Percentiles rank a stretch among this genome's conserved stretches.
Conservation (phyloP, 2,113 vertebrate genomes). For the Melozone crissalis region DNA sequence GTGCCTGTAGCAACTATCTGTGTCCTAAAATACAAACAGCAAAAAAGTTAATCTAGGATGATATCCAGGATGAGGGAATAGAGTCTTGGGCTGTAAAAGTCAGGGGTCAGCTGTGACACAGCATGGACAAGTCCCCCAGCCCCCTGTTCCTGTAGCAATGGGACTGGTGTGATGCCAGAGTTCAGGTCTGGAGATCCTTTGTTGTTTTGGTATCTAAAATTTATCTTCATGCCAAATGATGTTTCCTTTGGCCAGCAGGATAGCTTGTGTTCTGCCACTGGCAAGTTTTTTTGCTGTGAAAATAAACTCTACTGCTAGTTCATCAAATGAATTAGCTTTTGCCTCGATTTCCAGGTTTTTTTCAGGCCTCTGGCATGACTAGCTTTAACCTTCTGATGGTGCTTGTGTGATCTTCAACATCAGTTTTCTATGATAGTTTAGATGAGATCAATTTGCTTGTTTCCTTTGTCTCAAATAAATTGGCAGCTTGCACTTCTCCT, state of each 20-base stretch:
- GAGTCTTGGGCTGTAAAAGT: neutral
- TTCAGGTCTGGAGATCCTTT: neutral
- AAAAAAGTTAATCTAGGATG: neutral
- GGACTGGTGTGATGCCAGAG: neutral
- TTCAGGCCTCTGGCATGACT: neutral
- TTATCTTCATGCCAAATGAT: neutral
- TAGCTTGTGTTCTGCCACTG: neutral
- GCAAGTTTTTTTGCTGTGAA: neutral
- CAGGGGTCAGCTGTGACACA: neutral
- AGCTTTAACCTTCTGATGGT: neutral
- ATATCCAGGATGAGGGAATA: neutral
- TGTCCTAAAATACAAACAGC: neutral
- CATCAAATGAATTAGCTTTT: neutral
- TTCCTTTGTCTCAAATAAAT: neutral
- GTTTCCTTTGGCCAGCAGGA: neutral
- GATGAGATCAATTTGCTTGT: neutral
- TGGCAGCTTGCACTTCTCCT: neutral
- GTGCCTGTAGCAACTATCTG: neutral
- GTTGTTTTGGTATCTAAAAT: neutral
- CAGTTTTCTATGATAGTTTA: neutral
- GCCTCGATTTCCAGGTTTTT: neutral
- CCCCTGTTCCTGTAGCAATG: neutral
- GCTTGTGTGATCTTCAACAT: neutral
- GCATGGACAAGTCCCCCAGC: neutral
- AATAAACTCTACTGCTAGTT: conserved; percentile 17